Evolutionary conservation across 2,888 invertebrate species (phyloP), one percentile per base, ranked within the genome.

Genomic region (Tubulanus polymorphus): DNA sequence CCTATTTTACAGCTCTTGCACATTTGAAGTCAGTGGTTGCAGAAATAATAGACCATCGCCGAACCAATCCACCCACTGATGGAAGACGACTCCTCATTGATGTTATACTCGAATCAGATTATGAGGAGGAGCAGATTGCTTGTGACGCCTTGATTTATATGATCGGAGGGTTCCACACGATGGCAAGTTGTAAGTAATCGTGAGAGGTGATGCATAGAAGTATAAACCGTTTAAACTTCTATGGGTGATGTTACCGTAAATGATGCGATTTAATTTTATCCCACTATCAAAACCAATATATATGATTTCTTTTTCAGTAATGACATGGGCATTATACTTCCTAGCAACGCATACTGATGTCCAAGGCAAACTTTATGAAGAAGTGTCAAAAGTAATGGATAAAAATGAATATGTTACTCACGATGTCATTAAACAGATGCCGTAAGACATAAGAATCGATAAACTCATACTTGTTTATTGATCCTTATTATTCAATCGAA

Each of bases 281-380:
- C n/a, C n/a, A n/a, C n/a, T n/a, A n/a, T n/a, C n/a, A n/a, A n/a
- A n/a, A n/a, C n/a, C n/a, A n/a, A n/a, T n/a, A n/a, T n/a, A n/a
- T n/a, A n/a, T n/a, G n/a, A n/a, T n/a, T 1, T 20, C 46, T 48
- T 51, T 62, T 70, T n/a, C 69, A 79, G 78, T 73, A 48, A 56
- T 79, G 46, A 69, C 75, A 0, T 80, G 79, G 79, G 59, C 65
- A 3, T 51, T 79, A 18, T 79, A 79, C 59, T 78, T 74, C 63
- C 61, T 80, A 53, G 76, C 76, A 2, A 68, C 66, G 1, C 70
- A 79, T 53, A 61, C 61, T 8, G 73, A 79, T 20, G 57, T 74
- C 2, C 75, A 80, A 56, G 70, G 76, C 25, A 72, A 72, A 57
- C 53, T 76, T 3, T 62, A 63, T 48, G 56, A 72, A 37, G 78